These are phyloP conservation scores for Polydrusus tereticollis DNA, from an alignment of 2,888 invertebrate species.

Conservation along the genomic window DNA sequence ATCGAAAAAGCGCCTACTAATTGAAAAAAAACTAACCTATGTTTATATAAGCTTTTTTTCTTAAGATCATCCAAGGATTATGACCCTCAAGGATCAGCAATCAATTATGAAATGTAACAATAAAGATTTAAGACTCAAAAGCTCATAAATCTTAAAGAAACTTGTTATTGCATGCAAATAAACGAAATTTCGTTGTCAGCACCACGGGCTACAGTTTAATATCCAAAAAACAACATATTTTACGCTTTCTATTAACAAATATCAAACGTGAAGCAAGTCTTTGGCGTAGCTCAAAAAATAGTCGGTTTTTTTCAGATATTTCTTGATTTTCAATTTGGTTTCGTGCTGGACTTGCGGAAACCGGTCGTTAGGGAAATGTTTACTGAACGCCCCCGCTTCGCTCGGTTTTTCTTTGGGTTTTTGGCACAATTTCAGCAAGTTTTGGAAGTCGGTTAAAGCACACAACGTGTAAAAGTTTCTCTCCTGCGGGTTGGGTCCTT, in stretches of 20 bases:
- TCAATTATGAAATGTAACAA: too few relatives aligned
- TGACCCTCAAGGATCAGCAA: too few relatives aligned
- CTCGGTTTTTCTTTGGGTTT: conserved; percentile 62
- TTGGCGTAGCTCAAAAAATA: conserved; percentile 79
- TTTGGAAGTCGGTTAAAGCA: conserved; percentile 76
- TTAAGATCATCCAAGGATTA: too few relatives aligned
- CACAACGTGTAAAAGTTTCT: conserved; percentile 73
- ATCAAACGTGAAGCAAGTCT: conserved; percentile 50
- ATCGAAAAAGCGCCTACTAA: too few relatives aligned
- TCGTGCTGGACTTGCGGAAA: conserved; percentile 69
- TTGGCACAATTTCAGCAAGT: conserved; percentile 49
- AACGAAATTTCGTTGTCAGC: too few relatives aligned
- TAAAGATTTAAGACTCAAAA: too few relatives aligned
- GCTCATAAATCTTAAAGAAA: too few relatives aligned
- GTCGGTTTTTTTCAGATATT: conserved; percentile 77
- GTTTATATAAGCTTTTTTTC: too few relatives aligned
- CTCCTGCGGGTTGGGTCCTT: conserved; percentile 72
- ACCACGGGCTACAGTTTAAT: too few relatives aligned
- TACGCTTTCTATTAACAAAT: conserved; percentile 8
- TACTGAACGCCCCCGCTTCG: conserved; percentile 65
- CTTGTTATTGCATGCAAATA: too few relatives aligned
- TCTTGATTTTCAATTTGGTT: conserved; percentile 70
- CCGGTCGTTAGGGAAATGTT: conserved; percentile 72
- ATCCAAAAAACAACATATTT: not conserved
- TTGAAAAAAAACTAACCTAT: too few relatives aligned